These are phyloP conservation scores for Sanderia malayensis DNA, from an alignment of 30 jellyfish, hydroid and myxozoan species.

Conservation along the genomic window DNA sequence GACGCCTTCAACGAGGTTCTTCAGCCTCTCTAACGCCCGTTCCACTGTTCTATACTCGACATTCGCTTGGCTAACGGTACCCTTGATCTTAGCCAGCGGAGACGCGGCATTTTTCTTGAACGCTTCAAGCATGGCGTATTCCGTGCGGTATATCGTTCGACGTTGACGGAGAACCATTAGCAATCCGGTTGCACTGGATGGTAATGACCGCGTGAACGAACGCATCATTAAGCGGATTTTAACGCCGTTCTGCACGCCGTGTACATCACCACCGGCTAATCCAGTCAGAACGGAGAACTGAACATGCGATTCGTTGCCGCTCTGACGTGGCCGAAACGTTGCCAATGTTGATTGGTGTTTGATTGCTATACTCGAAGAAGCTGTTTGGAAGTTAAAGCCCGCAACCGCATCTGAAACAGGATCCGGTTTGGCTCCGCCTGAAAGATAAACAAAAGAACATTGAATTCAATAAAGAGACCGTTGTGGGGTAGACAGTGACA, in stretches of 20 bases:
- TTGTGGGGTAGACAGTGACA: no score
- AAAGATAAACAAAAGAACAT: neutral
- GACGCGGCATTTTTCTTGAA: neutral
- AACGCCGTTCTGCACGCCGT: constrained; percentile 20
- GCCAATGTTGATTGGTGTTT: constrained; percentile 1
- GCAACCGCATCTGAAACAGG: neutral
- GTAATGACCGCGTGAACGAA: constrained; percentile 8
- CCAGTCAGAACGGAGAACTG: constrained; percentile 7
- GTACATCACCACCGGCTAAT: constrained; percentile 27
- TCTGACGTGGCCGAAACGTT: constrained; percentile 25
- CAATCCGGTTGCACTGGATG: neutral
- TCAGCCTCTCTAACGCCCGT: neutral
- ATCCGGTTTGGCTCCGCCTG: neutral
- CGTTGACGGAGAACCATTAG: neutral
- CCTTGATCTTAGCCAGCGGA: neutral
- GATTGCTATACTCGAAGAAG: neutral
- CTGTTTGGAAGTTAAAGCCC: constrained; percentile 23
- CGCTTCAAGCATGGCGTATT: constrained; percentile 6
- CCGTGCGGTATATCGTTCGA: constrained; percentile 5
- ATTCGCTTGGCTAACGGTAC: neutral
- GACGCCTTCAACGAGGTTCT: neutral
- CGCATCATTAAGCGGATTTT: constrained; percentile 14
- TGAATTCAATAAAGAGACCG: no score
- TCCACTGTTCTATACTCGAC: neutral
- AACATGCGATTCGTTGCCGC: neutral